A percentile compares a stretch with the other conserved stretches of the same genome.
Conservation (phyloP, 2,113 vertebrate genomes). For the Propithecus coquereli region DNA sequence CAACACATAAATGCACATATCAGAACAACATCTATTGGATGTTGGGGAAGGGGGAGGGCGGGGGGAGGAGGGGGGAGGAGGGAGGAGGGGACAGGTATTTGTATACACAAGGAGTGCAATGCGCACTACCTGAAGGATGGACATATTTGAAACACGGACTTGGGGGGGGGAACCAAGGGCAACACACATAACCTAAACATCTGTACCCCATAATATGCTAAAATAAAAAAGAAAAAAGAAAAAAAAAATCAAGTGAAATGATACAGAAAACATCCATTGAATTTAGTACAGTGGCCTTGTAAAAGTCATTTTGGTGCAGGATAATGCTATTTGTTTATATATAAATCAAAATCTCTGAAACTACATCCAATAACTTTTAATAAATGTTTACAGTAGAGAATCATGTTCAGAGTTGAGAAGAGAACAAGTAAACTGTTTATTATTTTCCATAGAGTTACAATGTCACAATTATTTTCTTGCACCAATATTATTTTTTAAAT, state of each 20-base stretch:
- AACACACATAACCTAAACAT: too few relatives aligned
- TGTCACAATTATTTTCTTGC: neutral
- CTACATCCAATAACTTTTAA: neutral
- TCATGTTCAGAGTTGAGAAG: neutral
- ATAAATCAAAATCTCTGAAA: neutral
- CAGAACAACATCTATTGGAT: too few relatives aligned
- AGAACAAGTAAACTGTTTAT: neutral
- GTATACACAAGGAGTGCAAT: too few relatives aligned
- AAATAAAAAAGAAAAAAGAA: too few relatives aligned
- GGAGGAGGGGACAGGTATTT: too few relatives aligned
- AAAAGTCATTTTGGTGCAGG: neutral
- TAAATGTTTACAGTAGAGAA: neutral
- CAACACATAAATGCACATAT: too few relatives aligned
- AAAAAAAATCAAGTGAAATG: neutral
- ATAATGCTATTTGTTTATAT: neutral
- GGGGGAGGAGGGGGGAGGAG: too few relatives aligned
- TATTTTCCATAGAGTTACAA: neutral
- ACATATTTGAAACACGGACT: too few relatives aligned
- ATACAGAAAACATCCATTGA: neutral
- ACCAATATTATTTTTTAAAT: neutral
- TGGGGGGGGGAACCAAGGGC: too few relatives aligned
- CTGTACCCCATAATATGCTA: too few relatives aligned
- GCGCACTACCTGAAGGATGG: too few relatives aligned
- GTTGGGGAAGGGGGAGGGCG: too few relatives aligned
- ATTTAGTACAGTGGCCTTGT: neutral